A percentile compares a stretch with the other conserved stretches of the same genome.
phyloP scores from a whole-genome alignment of 2,888 invertebrate species.

The Leptinotarsa peninsularis region DNA sequence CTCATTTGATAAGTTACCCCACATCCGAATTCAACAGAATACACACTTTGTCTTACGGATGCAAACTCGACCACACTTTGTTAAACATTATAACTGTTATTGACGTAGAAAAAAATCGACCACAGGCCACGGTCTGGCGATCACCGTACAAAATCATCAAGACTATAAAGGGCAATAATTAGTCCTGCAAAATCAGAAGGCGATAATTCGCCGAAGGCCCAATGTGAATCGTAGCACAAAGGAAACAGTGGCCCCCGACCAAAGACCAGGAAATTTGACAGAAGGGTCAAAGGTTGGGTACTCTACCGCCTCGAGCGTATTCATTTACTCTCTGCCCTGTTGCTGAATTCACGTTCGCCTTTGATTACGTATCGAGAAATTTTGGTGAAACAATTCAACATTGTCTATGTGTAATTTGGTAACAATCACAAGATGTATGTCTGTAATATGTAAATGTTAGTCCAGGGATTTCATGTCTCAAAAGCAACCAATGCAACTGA shows the following conservation, averaged over 20 bases:
- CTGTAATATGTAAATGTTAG: not conserved
- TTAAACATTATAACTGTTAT: conserved; percentile 24
- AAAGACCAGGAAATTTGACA: conserved; percentile 65
- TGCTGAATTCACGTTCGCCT: conserved; percentile 41
- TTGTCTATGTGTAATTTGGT: conserved; percentile 48
- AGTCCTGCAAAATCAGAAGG: conserved; percentile 59
- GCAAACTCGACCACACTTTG: conserved; percentile 6
- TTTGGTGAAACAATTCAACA: conserved; percentile 45
- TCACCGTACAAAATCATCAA: conserved; percentile 28
- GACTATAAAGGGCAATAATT: conserved; percentile 54
- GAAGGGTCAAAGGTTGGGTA: conserved; percentile 62
- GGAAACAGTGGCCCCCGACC: conserved; percentile 61
- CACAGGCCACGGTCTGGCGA: conserved; percentile 34
- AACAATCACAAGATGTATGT: conserved; percentile 33
- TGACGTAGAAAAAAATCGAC: conserved; percentile 30
- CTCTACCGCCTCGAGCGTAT: conserved; percentile 51
- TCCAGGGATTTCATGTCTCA: not conserved
- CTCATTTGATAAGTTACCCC: not conserved
- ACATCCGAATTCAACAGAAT: not conserved
- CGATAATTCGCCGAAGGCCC: conserved; percentile 56
- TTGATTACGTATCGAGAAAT: conserved; percentile 54
- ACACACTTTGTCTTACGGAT: not conserved
- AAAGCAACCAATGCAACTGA: not conserved
- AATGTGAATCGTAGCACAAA: conserved; percentile 60
- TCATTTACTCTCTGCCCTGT: conserved; percentile 53